These are phyloP conservation scores for Gallirallus australis DNA, from an alignment of 2,797 vertebrate genomes.

Conservation along the genomic window DNA sequence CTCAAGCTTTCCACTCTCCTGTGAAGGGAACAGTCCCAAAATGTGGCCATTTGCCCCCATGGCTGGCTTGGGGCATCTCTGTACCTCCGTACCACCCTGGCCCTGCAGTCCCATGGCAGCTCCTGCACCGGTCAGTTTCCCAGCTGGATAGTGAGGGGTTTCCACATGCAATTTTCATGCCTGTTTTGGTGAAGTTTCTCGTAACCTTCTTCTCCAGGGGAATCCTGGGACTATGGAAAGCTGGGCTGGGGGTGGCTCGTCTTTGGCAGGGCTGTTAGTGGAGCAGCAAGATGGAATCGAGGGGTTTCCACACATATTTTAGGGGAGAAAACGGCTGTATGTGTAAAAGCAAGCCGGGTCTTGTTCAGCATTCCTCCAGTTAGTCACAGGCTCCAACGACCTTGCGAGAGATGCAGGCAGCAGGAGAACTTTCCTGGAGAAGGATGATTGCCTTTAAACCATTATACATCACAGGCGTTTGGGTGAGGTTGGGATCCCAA, in stretches of 20 bases:
- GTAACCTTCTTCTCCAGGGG: neutral
- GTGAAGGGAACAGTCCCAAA: neutral
- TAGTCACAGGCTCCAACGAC: conserved; percentile 77
- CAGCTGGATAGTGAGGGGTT: neutral
- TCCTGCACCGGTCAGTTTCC: neutral
- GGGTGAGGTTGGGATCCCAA: conserved; percentile 75
- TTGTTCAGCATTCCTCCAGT: conserved; percentile 78
- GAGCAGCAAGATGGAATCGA: neutral
- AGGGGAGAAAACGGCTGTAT: conserved; percentile 62
- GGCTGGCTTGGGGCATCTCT: neutral
- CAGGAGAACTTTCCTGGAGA: conserved; percentile 66
- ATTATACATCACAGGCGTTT: conserved; percentile 4
- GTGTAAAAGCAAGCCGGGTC: conserved; percentile 60
- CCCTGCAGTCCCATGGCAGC: neutral
- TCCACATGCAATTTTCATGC: fast-evolving
- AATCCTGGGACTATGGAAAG: conserved; percentile 27
- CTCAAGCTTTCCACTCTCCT: fast-evolving
- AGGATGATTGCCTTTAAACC: conserved; percentile 50
- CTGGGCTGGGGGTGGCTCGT: neutral
- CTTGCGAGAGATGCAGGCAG: conserved; percentile 65
- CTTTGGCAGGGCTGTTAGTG: conserved; percentile 26
- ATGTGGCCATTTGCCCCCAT: fast-evolving
- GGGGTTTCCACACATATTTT: conserved; percentile 56
- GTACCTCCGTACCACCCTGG: no score
- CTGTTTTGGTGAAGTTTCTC: neutral